Percentiles rank a stretch among this genome's conserved stretches.
phyloP scores from a whole-genome alignment of 2,888 invertebrate species.

The Caenorhabditis angaria region DNA sequence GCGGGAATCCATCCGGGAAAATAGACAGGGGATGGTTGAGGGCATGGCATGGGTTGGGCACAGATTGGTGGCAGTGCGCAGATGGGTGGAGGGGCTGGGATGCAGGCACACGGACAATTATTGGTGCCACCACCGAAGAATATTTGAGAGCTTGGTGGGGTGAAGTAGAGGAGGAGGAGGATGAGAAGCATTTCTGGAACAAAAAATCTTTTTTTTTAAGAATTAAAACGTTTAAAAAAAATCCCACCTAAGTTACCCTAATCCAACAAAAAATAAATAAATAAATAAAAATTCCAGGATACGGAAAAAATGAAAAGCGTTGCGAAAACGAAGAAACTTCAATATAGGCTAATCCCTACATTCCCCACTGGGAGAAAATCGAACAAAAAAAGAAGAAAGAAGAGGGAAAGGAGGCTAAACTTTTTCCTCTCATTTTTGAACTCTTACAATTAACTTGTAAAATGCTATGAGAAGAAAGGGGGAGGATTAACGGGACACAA shows the following conservation, averaged over 20 bases:
- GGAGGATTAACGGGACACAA: no score
- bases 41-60: background rate
- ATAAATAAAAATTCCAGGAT: no score
- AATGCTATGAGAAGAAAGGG: no score
- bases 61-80: background rate
- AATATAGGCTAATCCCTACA: no score
- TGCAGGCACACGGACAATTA: background rate
- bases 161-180: background rate
- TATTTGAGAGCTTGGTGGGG: background rate
- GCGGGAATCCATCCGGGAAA: background rate
- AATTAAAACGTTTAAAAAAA: background rate
- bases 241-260: background rate
- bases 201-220: background rate
- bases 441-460: no score
- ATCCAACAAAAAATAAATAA: no score
- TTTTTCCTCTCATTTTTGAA: no score
- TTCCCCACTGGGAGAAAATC: no score
- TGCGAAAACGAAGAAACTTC: no score
- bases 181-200: background rate
- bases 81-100: background rate
- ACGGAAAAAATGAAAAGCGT: no score
- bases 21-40: background rate
- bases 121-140: background rate
- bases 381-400: no score
- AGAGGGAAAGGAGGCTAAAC: no score